Evolutionary conservation across 2,113 vertebrate species (phyloP), one percentile per base, ranked within the genome.

Genomic region (Micronycteris hirsuta): DNA sequence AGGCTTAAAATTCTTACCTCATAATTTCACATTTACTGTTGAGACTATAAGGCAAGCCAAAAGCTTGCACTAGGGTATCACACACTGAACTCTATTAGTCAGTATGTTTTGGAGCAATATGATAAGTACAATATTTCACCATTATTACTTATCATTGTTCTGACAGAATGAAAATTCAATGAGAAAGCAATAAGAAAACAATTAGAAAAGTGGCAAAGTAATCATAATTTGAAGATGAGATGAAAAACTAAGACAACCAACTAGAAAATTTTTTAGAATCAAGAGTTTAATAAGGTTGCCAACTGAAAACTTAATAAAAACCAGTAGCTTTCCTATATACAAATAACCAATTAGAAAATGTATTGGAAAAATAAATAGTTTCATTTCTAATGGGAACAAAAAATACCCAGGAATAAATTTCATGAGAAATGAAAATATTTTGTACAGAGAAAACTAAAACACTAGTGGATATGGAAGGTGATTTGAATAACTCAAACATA

Each of bases 1-100:
- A 96, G 19, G 45, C 47, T 97, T 91, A 95, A 91, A 94, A 91
- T 87, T 86, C 24, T 31, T 84, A 28, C 26, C 61, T 86, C 65
- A 73, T 85, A 91, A 90, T 36, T 83, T 81, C 73, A 80, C 36
- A 43, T 43, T 26, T 84, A 81, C 22, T 85, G 36, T 52, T 81
- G 14, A 94, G 28, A 87, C 41, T 63, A 73, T 36, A 93, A 91
- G 52, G 78, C 33, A 68, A 26, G 19, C 33, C 36, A 95, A 80
- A 2, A 93, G 49, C 63, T 31, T 96, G n/a, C 17, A 74, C 13
- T 47, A 71, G 14, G 19, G 5, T 45, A 82, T 38, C 47, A 38
- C 17, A 93, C 13, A 86, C 8, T 81, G 36, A 92, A 87, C 5
- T 91, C 6, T 91, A 33, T 8, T 54, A 83, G 63, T 76, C 52